Base-by-base conservation (phyloP, 37 sponge, comb jelly and placozoan genomes). In the Spongilla lacustris region DNA sequence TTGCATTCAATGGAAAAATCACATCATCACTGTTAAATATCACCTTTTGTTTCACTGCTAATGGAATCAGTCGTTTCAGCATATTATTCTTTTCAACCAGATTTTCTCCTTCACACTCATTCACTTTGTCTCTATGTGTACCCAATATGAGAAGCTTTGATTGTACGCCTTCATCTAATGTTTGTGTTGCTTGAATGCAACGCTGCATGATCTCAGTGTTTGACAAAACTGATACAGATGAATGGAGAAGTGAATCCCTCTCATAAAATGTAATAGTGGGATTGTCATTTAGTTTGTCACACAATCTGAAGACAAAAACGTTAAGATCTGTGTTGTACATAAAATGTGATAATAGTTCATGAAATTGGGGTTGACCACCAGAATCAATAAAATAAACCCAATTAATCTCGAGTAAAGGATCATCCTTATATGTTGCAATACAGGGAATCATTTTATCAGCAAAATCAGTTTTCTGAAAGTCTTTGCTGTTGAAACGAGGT, bases 341-440 rank as follows among this genome's bases (percentile, higher is more conserved):
- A 17, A 58, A 58, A 19, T 1, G 1, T 10, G 74, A 34, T 34
- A 73, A 34, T 1, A 73, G 13, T 9, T 73, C 14, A 34, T 34
- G 74, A 73, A 73, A 73, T 17, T 73, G 74, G 1, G 74, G 74
- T 21, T 73, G 74, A 11, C 74, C 74, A 1, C 74, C 74, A 17
- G 74, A 73, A 22, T 73, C 74, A 73, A 34, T 73, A 14, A 73
- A 73, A 22, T 73, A 73, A 9, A 73, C 21, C 74, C 74, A 73
- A 73, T 73, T 21, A 17, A 73, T 58, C 4, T 58, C 58, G 11
- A 58, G 58, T 10, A 58, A 17, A 58, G 58, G 19, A 1, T 6
- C 58, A 58, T 58, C 21, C 19, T 58, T 58, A 1, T 10, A 58
- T 0, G 14, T 58, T 58, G 58, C 58, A 58, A 58, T 58, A 17